Conservation (phyloP, 23 tunicate genomes). For the Aplidium turbinatum region DNA sequence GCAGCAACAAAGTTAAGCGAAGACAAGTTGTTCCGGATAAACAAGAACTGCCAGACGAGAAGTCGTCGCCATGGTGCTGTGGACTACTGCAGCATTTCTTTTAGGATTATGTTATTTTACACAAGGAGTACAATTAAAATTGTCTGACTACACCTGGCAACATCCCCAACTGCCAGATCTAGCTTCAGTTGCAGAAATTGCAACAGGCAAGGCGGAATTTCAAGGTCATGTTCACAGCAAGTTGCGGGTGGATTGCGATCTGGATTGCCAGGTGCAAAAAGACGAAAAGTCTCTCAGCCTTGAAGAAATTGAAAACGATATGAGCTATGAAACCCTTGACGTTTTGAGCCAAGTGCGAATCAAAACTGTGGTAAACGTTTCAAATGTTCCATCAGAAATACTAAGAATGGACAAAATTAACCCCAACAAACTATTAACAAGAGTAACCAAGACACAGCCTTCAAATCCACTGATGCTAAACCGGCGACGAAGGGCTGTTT, state of each 20-base stretch:
- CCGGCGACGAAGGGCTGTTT: slow-evolving; percentile 42
- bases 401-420: not conserved
- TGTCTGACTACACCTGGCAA: too few species aligned
- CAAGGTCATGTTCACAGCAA: slow-evolving; percentile 62
- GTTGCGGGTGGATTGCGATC: slow-evolving; percentile 60
- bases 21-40: too few species aligned
- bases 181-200: slow-evolving; percentile 32
- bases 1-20: too few species aligned
- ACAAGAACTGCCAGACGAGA: too few species aligned
- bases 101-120: too few species aligned
- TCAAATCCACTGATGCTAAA: not conserved
- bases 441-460: not conserved
- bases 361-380: slow-evolving; percentile 25
- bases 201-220: slow-evolving; percentile 49
- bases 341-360: slow-evolving; percentile 17
- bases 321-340: slow-evolving; percentile 64
- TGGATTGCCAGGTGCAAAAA: slow-evolving; percentile 51
- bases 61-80: too few species aligned
- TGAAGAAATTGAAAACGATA: slow-evolving; percentile 28
- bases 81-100: too few species aligned
- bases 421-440: not conserved
- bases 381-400: slow-evolving; percentile 30
- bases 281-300: slow-evolving; percentile 9
- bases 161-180: slow-evolving; percentile 65
- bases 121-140: too few species aligned